Conservation (phyloP, 1,140 invertebrate genomes). For the Sinella curviseta region DNA sequence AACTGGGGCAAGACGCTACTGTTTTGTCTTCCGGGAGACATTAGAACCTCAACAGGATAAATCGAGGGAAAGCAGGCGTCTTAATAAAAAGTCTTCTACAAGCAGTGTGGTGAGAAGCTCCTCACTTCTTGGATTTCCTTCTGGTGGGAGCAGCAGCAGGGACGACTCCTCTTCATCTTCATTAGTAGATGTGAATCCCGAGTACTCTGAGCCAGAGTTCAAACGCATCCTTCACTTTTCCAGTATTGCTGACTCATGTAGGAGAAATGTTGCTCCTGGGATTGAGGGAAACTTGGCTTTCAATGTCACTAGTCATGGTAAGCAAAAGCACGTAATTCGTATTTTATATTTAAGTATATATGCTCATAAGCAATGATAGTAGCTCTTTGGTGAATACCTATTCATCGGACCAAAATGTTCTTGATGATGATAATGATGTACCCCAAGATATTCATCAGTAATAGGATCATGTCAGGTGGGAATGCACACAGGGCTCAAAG, state of each 20-base stretch:
- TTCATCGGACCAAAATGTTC: neutral
- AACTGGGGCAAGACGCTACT: conserved; percentile 62
- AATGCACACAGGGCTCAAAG: neutral
- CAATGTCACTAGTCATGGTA: conserved; percentile 49
- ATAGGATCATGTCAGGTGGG: neutral
- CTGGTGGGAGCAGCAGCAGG: neutral
- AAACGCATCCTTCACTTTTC: conserved; percentile 48
- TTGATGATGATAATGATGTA: neutral
- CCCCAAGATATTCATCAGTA: neutral
- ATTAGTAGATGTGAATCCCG: conserved; percentile 8
- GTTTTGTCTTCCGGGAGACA: conserved; percentile 61
- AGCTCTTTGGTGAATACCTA: too few species aligned
- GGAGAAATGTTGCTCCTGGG: conserved; percentile 43
- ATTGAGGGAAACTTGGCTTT: conserved; percentile 45
- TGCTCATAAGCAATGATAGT: too few species aligned
- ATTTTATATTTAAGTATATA: too few species aligned
- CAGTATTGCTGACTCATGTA: conserved; percentile 46
- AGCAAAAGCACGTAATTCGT: conserved; percentile 21
- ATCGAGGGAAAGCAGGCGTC: neutral
- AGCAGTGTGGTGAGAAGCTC: neutral
- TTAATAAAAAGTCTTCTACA: neutral
- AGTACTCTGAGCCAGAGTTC: conserved; percentile 25
- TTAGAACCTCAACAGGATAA: conserved; percentile 26
- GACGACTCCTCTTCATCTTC: conserved; percentile 3
- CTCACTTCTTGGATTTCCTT: conserved; percentile 6